Evolutionary conservation across 2,888 invertebrate genomes (phyloP).

Genomic region (Trypoxylon attenuatum): DNA sequence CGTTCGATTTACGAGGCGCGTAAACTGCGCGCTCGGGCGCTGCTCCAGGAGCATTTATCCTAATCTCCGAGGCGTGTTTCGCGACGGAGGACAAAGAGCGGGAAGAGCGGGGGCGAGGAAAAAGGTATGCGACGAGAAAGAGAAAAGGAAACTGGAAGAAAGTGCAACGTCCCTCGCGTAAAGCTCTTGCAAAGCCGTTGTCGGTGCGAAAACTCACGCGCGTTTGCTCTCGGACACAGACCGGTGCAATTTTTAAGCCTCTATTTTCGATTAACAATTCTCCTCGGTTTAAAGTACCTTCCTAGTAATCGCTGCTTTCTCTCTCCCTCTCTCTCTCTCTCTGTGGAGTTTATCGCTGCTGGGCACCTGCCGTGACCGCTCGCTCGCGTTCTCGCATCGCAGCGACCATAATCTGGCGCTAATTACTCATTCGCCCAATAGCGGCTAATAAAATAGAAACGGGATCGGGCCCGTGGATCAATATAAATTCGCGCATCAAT

Average conservation of each 20-base stretch:
- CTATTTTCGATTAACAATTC: slow-evolving; percentile 35
- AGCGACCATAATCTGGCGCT: background rate
- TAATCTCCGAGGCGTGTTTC: slow-evolving; percentile 56
- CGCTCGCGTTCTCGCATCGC: no score
- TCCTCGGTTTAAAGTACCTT: background rate
- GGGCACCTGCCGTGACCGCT: no score
- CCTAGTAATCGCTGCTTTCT: no score
- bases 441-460: background rate
- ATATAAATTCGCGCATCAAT: background rate
- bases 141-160: slow-evolving; percentile 28
- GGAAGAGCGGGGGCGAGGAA: background rate
- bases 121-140: background rate
- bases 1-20: slow-evolving; percentile 61
- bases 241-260: slow-evolving; percentile 27
- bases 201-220: slow-evolving; percentile 37
- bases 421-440: background rate
- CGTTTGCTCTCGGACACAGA: slow-evolving; percentile 17
- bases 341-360: no score
- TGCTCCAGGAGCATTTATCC: slow-evolving; percentile 54
- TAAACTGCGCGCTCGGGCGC: slow-evolving; percentile 46
- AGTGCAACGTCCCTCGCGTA: slow-evolving; percentile 14
- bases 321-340: no score
- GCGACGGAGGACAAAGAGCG: slow-evolving; percentile 14
- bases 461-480: background rate
- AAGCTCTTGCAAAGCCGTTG: slow-evolving; percentile 37